These are phyloP conservation scores for Chanos chanos DNA, from an alignment of 2,797 vertebrate genomes.

Conservation along the genomic window DNA sequence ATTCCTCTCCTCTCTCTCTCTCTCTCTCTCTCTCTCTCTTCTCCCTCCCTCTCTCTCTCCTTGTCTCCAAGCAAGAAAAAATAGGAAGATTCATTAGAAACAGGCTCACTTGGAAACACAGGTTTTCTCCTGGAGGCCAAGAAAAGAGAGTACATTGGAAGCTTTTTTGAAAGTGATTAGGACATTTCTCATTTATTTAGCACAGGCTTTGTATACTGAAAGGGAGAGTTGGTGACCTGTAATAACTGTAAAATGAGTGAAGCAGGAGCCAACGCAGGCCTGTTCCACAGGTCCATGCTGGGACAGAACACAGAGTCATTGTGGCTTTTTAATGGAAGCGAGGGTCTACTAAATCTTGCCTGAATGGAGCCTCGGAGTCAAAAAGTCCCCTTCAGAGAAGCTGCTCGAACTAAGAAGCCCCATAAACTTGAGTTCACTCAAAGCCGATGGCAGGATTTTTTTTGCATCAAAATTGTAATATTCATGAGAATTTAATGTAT, in stretches of 20 bases:
- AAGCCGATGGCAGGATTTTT: slow-evolving; percentile 5
- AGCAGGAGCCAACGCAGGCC: slow-evolving; percentile 12
- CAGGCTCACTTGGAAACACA: slow-evolving; percentile 40
- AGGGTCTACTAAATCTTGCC: slow-evolving; percentile 33
- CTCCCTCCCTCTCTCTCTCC: background rate
- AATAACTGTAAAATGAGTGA: slow-evolving; percentile 9
- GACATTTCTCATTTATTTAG: slow-evolving; percentile 28
- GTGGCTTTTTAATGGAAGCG: slow-evolving; percentile 29
- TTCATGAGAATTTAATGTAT: slow-evolving; percentile 17
- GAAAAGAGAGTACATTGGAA: slow-evolving; percentile 14
- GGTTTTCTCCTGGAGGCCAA: slow-evolving; percentile 22
- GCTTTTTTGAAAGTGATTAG: slow-evolving; percentile 22
- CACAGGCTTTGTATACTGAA: slow-evolving; percentile 14
- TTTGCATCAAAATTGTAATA: slow-evolving; percentile 10
- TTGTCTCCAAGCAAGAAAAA: slow-evolving; percentile 9
- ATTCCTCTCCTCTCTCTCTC: slow-evolving; percentile 1
- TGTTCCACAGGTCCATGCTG: slow-evolving; percentile 28
- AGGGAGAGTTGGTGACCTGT: slow-evolving; percentile 21
- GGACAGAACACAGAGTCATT: slow-evolving; percentile 35
- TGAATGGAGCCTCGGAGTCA: slow-evolving; percentile 20
- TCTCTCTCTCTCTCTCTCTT: background rate
- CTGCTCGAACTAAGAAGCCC: slow-evolving; percentile 1
- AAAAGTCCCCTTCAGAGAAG: slow-evolving; percentile 8
- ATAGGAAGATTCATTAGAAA: slow-evolving; percentile 40
- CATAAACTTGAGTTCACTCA: slow-evolving; percentile 1